Evolutionary conservation across 2,113 vertebrate species (phyloP), one percentile per base, ranked within the genome.

Genomic region (Pachyramphus minor): DNA sequence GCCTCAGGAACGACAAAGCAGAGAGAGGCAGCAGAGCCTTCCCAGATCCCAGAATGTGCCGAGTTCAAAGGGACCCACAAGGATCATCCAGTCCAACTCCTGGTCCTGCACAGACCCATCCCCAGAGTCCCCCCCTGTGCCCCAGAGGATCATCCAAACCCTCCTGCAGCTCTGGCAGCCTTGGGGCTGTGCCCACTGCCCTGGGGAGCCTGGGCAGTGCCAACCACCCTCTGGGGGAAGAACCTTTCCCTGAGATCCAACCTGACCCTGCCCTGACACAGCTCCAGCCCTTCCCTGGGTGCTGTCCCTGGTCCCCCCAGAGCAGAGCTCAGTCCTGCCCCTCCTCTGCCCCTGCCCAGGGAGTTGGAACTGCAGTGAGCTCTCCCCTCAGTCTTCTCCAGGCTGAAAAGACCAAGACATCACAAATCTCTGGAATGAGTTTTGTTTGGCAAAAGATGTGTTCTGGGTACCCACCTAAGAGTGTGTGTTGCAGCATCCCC

Each of bases 401-500:
- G 45, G 23, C 47, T 49, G 47, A 49, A 28, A 27, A 27, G 25
- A 15, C 25, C 50, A 53, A 58, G 20, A n/a, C 12, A 58, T 33
- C 21, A n/a, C 42, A 5, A 1, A 3, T 1, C 44, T 8, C 33
- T 0, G 66, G 22, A 35, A 1, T 12, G 89, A 31, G 67, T 5
- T 50, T 12, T 16, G 10, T 2, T 67, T 2, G 27, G 27, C 39
- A 31, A 3, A 4, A 3, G n/a, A 19, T 1, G 37, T 19, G 42
- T 2, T 52, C 22, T 2, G 82, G 22, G 52, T 23, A 1, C 62
- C 35, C 37, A 2, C 56, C 39, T 0, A 0, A 7, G 22, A 8
- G 30, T 0, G 10, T 3, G 30, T 2, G 35, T 1, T 2, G 66
- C 71, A 12, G 59, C 41, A 2, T 2, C 50, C 41, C 68, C 6